phyloP scores from a whole-genome alignment of 2,113 vertebrate genomes.

The Herpetotheres cachinnans region DNA sequence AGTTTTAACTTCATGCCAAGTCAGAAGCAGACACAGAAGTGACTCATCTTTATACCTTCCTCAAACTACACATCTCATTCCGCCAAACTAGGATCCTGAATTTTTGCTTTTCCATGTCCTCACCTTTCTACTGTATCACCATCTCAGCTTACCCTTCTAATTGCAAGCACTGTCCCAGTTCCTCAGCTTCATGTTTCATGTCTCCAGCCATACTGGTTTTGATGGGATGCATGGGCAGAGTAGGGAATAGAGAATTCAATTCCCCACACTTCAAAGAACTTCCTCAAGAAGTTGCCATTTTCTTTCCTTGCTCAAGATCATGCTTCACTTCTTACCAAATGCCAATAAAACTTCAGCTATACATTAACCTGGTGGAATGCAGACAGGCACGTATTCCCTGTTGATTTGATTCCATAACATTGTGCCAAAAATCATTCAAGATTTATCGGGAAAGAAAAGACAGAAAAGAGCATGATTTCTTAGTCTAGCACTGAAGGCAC shows the following conservation, averaged over 20 bases:
- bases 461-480: background rate
- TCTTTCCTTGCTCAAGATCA: background rate
- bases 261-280: background rate
- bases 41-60: background rate
- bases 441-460: background rate
- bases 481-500: background rate
- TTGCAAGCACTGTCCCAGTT: background rate
- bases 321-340: background rate
- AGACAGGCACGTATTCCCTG: background rate
- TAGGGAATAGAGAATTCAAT: background rate
- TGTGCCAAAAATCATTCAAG: background rate
- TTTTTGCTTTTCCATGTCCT: background rate
- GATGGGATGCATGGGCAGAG: background rate
- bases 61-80: background rate
- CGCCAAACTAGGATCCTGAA: background rate
- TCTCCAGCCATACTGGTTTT: background rate
- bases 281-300: background rate
- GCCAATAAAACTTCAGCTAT: background rate
- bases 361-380: background rate
- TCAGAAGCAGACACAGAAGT: background rate
- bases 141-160: background rate
- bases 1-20: background rate
- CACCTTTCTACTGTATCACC: background rate
- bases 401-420: background rate
- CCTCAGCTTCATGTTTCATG: background rate